Percentiles rank a stretch among this genome's conserved stretches.
phyloP scores from a whole-genome alignment of 2,888 invertebrate genomes.

The Pachycephus smyrnensis region DNA sequence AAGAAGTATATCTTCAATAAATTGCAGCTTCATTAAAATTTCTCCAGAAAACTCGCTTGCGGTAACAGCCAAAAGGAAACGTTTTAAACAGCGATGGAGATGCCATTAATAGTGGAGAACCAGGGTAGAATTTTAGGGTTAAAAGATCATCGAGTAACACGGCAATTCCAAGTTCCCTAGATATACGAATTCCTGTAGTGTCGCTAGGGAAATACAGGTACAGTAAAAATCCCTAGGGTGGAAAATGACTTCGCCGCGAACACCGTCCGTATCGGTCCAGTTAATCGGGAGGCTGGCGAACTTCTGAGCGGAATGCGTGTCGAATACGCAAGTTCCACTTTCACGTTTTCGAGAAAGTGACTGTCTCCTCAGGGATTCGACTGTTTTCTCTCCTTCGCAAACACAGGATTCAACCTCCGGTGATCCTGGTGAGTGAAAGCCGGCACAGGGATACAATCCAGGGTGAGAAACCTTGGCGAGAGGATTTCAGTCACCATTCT shows the following conservation, averaged over 20 bases:
- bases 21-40: neutral
- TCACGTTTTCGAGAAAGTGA: neutral
- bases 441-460: neutral
- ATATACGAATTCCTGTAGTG: neutral
- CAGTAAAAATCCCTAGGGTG: neutral
- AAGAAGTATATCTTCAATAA: neutral
- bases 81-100: neutral
- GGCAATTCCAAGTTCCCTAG: neutral
- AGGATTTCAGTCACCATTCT: neutral
- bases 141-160: neutral
- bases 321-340: conserved; percentile 21
- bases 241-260: neutral
- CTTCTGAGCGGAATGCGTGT: conserved; percentile 30
- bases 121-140: neutral
- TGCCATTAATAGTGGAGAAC: neutral
- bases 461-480: neutral
- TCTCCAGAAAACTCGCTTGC: neutral
- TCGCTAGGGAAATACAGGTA: neutral
- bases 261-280: neutral
- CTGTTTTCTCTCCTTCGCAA: neutral
- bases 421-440: neutral
- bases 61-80: neutral
- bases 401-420: neutral
- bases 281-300: conserved; percentile 42
- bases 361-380: neutral